These are phyloP conservation scores for Semaprochilodus insignis DNA, from an alignment of 2,797 vertebrate genomes.

Conservation along the genomic window DNA sequence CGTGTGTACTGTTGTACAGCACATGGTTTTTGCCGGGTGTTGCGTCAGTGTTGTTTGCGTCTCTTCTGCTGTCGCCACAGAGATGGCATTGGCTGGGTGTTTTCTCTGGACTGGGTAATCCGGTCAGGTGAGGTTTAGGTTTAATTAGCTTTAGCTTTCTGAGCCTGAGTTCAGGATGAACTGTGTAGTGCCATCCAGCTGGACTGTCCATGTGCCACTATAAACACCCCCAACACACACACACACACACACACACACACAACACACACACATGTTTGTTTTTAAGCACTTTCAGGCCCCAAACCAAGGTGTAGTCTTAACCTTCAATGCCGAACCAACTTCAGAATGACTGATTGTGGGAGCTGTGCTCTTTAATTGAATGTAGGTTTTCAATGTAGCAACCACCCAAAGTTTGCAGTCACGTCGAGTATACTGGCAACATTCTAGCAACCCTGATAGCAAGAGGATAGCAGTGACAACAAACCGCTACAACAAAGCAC, in stretches of 20 bases:
- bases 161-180: background rate
- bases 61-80: background rate
- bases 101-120: conserved; percentile 20
- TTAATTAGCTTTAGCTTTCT: conserved; percentile 41
- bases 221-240: background rate
- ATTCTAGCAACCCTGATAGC: too few relatives aligned
- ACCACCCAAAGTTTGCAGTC: too few relatives aligned
- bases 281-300: background rate
- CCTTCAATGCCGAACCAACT: too few relatives aligned
- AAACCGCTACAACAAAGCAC: too few relatives aligned
- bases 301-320: too few relatives aligned
- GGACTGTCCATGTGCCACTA: background rate
- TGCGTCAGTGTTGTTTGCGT: background rate
- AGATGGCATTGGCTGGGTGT: background rate
- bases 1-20: background rate
- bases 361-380: too few relatives aligned
- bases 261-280: background rate
- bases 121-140: conserved; percentile 37
- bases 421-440: too few relatives aligned
- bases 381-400: too few relatives aligned
- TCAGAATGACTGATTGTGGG: too few relatives aligned
- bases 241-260: background rate
- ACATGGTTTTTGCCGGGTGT: background rate
- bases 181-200: background rate
- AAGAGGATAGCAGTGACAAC: too few relatives aligned